Evolutionary conservation across 2,113 vertebrate species (phyloP), one percentile per base, ranked within the genome.

Genomic region (Oreochromis spilurus): DNA sequence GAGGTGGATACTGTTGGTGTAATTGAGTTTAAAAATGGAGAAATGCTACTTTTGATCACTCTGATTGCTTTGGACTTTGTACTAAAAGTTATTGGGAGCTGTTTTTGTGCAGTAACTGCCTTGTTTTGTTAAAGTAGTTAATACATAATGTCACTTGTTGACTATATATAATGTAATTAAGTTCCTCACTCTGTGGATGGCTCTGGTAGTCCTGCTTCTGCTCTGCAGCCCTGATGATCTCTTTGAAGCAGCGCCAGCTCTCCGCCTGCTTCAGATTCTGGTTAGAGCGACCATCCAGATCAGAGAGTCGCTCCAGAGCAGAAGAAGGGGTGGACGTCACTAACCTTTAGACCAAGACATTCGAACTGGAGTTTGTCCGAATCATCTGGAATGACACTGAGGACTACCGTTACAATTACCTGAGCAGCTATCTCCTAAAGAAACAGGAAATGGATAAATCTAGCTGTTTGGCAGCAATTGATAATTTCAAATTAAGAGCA

Each of bases 211-310:
- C 43, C 70, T 0, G 16, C 70, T 31, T 31, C 70, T 50, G 70
- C 16, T 75, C 24, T 72, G 40, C 67, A 29, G 9, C 14, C 43
- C 48, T 29, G 40, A 17, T 48, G 24, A 11, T 14, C 3, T 72
- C 70, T 19, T 14, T 29, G 70, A 29, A 19, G 70, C 8, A 2
- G 5, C 17, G 45, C 24, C 43, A 48, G 70, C 70, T 48, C 1
- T 29, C 24, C 43, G 48, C 40, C 67, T 75, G 9, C 67, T 75
- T 17, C 67, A 75, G 24, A 45, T 48, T 75, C 67, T 48, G 40
- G 24, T 75, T 11, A 11, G 26, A 3, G 24, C 24, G 14, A 48
- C 24, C 67, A 10, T 45, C 21, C 67, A 4, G 21, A 26, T 72
- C 14, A 26, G 67, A 45, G 38, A 45, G 2, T 26, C 13, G 0